These are phyloP conservation scores for Clarias magur DNA, from an alignment of 2,113 vertebrate species.

Conservation along the genomic window DNA sequence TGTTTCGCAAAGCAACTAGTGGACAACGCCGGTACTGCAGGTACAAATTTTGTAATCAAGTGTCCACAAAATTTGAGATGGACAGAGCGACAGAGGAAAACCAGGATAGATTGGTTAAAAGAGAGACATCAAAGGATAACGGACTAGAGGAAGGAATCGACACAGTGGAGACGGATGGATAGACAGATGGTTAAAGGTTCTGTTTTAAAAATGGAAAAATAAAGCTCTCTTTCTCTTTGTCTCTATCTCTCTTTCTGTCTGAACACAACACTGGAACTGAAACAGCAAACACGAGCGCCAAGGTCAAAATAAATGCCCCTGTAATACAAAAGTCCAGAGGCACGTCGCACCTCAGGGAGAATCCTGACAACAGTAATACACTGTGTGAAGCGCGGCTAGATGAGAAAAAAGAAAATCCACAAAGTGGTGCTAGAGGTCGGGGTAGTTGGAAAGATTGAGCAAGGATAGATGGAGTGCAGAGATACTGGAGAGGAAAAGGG, in stretches of 20 bases:
- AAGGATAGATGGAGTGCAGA: background rate
- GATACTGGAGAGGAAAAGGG: background rate
- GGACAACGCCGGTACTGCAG: too few species aligned
- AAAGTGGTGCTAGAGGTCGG: background rate
- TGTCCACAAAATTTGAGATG: background rate
- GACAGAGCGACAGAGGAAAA: background rate
- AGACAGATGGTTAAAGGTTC: background rate
- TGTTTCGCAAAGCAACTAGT: too few species aligned
- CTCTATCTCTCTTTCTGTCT: conserved; percentile 5
- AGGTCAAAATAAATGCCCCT: background rate
- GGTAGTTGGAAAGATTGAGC: background rate
- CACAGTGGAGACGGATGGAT: background rate
- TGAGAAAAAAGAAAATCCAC: too few species aligned
- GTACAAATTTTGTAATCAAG: too few species aligned
- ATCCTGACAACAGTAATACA: too few species aligned
- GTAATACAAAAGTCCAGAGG: conserved; percentile 50
- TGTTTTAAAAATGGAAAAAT: background rate
- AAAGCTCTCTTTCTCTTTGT: background rate
- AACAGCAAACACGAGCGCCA: too few species aligned
- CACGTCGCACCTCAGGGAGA: too few species aligned
- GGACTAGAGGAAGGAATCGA: background rate
- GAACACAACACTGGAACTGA: too few species aligned
- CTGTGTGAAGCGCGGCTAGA: too few species aligned
- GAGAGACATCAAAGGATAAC: background rate
- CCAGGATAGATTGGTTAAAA: too few species aligned